Evolutionary conservation across 35 echinoderm and acorn worm genomes (phyloP).

Genomic region (Stichopus chloronotus): DNA sequence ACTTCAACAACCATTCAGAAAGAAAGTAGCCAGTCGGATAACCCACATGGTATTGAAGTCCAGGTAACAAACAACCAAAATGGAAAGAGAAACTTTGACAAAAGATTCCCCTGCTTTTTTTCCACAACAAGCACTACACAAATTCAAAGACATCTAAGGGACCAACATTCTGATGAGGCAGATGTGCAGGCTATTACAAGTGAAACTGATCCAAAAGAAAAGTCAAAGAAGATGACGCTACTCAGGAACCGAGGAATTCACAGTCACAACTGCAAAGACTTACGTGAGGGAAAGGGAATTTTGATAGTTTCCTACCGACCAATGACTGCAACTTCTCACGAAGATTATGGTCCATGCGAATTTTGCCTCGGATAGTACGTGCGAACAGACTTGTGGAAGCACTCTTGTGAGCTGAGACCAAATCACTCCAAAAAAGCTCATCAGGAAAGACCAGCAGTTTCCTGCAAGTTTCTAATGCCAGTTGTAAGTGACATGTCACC

Average conservation of each 20-base stretch:
- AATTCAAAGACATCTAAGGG: slow-evolving; percentile 56
- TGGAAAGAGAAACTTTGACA: slow-evolving; percentile 51
- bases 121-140: slow-evolving; percentile 23
- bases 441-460: slow-evolving; percentile 30
- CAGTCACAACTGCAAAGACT: slow-evolving; percentile 68
- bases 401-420: slow-evolving; percentile 35
- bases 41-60: slow-evolving; percentile 30
- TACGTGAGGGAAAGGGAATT: slow-evolving; percentile 57
- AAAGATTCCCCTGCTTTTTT: slow-evolving; percentile 65
- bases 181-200: slow-evolving; percentile 45
- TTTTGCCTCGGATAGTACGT: slow-evolving; percentile 67
- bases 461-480: slow-evolving; percentile 56
- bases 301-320: slow-evolving; percentile 69
- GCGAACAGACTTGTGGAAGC: slow-evolving; percentile 68
- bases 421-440: background rate
- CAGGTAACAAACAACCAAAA: slow-evolving; percentile 55
- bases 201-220: slow-evolving; percentile 47
- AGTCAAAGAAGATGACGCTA: slow-evolving; percentile 47
- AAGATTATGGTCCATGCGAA: slow-evolving; percentile 72
- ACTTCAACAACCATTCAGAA: background rate
- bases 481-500: background rate
- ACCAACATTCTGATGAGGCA: slow-evolving; percentile 38
- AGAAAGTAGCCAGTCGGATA: slow-evolving; percentile 12
- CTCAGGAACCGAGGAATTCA: slow-evolving; percentile 71
- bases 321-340: slow-evolving; percentile 10